Evolutionary conservation across 2,888 invertebrate genomes (phyloP), one percentile per base, ranked within the genome.

Genomic region (Cinara cedri): DNA sequence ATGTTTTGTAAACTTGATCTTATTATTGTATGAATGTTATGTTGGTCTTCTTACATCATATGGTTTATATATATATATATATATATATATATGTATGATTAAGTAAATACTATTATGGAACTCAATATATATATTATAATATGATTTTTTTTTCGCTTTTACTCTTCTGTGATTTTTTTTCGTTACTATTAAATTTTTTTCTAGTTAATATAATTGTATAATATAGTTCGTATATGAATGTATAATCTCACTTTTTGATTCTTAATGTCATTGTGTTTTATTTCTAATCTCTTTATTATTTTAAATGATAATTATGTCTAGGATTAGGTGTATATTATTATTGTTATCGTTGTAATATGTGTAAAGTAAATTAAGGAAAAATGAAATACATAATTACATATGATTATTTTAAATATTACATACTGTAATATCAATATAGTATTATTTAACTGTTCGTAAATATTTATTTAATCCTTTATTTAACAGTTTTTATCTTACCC

Each of bases 121-220:
- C 44, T 75, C 63, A 75, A 65, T 54, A 65, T 65, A 24, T 55
- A 34, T 34, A 6, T 34, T n/a, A n/a, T n/a, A n/a, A 57, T 57
- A n/a, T 68, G n/a, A 16, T n/a, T 66, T 63, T 75, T 46, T 68
- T 70, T 70, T 70, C 51, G 68, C 60, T 70, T 78, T 49, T 78
- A 78, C 49, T 70, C 60, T 78, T 70, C 78, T 78, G 78, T 78
- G 78, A 78, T 78, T 78, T 78, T 78, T 72, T 49, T 60, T 78
- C 60, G 70, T 78, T 66, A 34, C 55, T 78, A 51, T 42, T 60
- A 11, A 51, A n/a, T 24, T 68, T 51, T 60, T 68, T 57, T 78
- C 16, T 68, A 51, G 57, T 62, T 78, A 78, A 70, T 78, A 1
- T 78, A 78, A 78, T 65, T 65, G 74, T 75, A 42, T 75, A 78